Evolutionary conservation across 1,140 invertebrate genomes (phyloP).

Genomic region (Drosophila quadrilineata): DNA sequence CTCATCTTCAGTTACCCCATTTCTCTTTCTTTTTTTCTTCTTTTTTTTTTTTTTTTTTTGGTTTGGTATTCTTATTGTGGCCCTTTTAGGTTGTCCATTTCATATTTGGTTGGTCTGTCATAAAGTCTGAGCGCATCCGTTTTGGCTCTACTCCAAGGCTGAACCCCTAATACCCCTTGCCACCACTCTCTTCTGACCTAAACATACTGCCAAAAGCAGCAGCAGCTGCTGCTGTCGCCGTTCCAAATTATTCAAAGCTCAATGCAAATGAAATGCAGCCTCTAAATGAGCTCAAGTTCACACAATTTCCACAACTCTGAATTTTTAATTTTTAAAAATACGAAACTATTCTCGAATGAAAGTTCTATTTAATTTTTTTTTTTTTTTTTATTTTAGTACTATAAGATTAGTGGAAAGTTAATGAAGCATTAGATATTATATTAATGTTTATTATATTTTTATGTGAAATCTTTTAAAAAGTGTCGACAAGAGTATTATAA

Average conservation of each 20-base stretch:
- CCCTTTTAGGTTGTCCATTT: constrained; percentile 39
- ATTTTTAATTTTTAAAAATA: background rate
- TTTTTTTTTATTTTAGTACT: no score
- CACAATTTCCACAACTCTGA: background rate
- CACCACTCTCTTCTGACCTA: background rate
- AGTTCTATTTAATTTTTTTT: no score
- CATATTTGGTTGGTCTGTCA: constrained; percentile 60
- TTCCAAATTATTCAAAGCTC: constrained; percentile 56
- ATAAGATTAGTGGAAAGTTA: no score
- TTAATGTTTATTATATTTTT: no score
- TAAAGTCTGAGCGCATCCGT: constrained; percentile 51
- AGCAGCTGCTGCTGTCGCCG: constrained; percentile 31
- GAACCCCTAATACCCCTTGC: background rate
- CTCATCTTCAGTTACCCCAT: constrained; percentile 1
- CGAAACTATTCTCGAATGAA: no score
- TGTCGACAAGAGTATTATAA: no score
- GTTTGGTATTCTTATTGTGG: background rate
- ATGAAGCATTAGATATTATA: no score
- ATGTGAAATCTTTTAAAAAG: no score
- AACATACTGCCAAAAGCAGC: constrained; percentile 17
- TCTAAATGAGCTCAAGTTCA: constrained; percentile 58
- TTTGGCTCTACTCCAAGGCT: constrained; percentile 50
- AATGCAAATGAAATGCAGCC: constrained; percentile 64
- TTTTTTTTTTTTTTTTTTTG: background rate
- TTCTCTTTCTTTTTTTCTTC: background rate